Percentiles rank a stretch among this genome's conserved stretches.
Conservation (phyloP, 1,140 invertebrate species). For the Oreohelix idahoensis region DNA sequence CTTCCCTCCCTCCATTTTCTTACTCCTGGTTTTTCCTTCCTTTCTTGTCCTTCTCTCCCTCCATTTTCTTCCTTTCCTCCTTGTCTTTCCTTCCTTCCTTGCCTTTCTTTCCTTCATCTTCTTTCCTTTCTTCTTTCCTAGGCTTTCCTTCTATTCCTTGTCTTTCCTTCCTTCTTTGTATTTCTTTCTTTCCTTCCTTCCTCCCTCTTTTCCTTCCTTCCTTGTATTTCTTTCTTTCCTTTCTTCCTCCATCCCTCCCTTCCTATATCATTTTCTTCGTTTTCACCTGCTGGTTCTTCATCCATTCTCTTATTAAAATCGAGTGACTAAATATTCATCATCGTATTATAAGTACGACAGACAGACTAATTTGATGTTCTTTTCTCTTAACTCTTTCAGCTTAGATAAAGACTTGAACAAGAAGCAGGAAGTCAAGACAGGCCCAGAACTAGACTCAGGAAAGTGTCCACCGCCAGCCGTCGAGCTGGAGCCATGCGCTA, state of each 20-base stretch:
- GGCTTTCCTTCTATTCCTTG: not conserved
- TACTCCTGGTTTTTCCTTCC: no score
- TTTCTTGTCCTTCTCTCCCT: no score
- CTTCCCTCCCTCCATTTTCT: no score
- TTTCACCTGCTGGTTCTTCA: not conserved
- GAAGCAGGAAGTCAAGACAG: slow-evolving; percentile 85
- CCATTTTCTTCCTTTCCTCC: not conserved
- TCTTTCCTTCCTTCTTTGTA: not conserved
- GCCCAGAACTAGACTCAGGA: slow-evolving; percentile 90
- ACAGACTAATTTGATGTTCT: no score
- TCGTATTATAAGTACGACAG: not conserved
- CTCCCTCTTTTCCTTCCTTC: not conserved
- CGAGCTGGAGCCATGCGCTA: slow-evolving; percentile 23
- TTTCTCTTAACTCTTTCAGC: slow-evolving; percentile 76
- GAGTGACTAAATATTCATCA: not conserved
- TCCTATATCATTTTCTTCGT: not conserved
- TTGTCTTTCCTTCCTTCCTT: not conserved
- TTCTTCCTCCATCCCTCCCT: not conserved
- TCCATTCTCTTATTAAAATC: not conserved
- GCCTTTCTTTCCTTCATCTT: not conserved
- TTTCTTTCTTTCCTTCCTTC: slow-evolving; percentile 4
- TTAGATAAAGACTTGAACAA: slow-evolving; percentile 81
- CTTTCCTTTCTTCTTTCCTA: not conserved
- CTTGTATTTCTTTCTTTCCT: not conserved
- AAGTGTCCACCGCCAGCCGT: slow-evolving; percentile 78